Evolutionary conservation across 2,113 vertebrate species (phyloP), one percentile per base, ranked within the genome.

Genomic region (Melanotaenia duboulayi): DNA sequence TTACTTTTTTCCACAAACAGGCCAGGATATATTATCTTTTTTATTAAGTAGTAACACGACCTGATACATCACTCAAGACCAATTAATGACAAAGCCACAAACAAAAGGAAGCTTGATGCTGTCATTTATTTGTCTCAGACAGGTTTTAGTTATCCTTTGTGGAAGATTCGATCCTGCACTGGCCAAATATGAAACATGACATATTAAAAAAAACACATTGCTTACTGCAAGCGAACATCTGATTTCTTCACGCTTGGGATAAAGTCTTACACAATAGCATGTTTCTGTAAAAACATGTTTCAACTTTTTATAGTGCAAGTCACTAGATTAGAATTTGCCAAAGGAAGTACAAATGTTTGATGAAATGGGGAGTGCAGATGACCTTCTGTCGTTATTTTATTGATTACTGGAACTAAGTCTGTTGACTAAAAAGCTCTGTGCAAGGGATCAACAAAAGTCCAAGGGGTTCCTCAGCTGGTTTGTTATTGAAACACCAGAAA

Each of bases 401-500:
- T 54, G 77, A 85, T 89, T 85, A 84, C 89, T 87, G 88, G 89
- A 88, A 87, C 8, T 57, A 57, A 4, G 48, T 76, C 52, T 65
- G n/a, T 32, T 65, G 24, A 17, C 50, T 37, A 77, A 73, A 77
- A 73, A 56, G 32, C 2, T 58, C 40, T 0, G 12, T 57, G 35
- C 0, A 49, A 66, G 19, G 24, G 39, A 69, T 66, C 60, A 57
- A 0, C 13, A 48, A 58, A 54, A 46, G 68, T 66, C 80, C 64
- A 60, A 0, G 0, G 11, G 60, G 44, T 73, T 81, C 54, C 23
- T 25, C 67, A 20, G 46, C 67, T 23, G 44, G 1, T 57, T 40
- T 2, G 12, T 28, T 16, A 42, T 42, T 42, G 3, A 42, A 35
- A 35, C 32, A 35, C 13, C 12, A 14, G 4, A 42, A 42, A 16